Evolutionary conservation across 1,140 invertebrate genomes (phyloP), one percentile per base, ranked within the genome.

Genomic region (Drosophila malerkotliana): DNA sequence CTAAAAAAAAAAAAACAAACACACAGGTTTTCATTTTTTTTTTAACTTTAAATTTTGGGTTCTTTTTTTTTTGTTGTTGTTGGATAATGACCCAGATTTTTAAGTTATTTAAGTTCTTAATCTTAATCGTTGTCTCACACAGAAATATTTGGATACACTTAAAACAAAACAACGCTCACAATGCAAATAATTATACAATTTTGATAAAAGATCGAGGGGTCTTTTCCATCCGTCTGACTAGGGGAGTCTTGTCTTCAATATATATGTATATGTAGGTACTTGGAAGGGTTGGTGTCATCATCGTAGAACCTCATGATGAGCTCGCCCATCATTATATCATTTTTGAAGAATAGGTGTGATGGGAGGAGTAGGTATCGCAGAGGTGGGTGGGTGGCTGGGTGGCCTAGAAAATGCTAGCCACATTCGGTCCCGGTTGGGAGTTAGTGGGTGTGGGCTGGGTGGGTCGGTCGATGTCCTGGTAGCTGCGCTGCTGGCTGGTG

Each of bases 381-480:
- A 10, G 8, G 9, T 37, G 34, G 34, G n/a, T n/a, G n/a, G 34
- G 8, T 8, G 34, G 34, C 5, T 9, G 41, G 14, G 4, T 47
- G 15, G 10, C 39, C 66, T 90, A 92, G 61, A 92, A 92, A 72
- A 92, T 91, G 73, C 84, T 87, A 1, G 90, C 90, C 63, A 90
- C 90, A 88, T 90, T 90, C 4, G 90, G 91, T 8, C 81, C 90
- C 26, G 87, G 85, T 58, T 90, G 77, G 21, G 87, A 69, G 30
- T 90, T 91, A 21, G 79, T 90, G 9, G 91, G 90, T 51, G 87
- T 90, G 14, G 87, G 88, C 56, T 91, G 90, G 28, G 88, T 88
- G 30, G 90, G 91, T 15, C 91, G 61, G 62, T 92, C 91, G 15
- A 92, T 92, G 53, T 92, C 91, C 77, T 92, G 90, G 51, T 92